These are phyloP conservation scores for Mallotus villosus DNA, from an alignment of 2,797 vertebrate species.

Conservation along the genomic window DNA sequence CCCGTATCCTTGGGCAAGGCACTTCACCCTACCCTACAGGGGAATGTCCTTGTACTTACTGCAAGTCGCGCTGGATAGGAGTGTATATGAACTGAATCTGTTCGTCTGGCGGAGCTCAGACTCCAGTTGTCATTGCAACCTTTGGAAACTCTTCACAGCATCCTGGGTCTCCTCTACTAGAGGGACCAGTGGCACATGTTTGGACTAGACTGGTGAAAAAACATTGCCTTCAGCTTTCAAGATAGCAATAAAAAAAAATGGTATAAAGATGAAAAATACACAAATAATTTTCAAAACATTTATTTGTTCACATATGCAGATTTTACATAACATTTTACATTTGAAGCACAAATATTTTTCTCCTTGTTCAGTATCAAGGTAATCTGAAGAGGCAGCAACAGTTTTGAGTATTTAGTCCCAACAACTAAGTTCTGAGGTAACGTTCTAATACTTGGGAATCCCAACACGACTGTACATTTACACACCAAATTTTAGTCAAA, in stretches of 20 bases:
- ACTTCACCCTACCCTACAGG: too few species aligned
- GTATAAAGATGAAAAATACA: too few species aligned
- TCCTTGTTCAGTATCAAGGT: neutral
- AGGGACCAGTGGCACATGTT: constrained; percentile 84
- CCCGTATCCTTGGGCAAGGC: too few species aligned
- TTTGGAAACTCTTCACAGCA: constrained; percentile 83
- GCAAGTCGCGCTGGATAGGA: too few species aligned
- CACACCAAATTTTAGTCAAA: neutral
- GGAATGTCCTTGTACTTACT: too few species aligned
- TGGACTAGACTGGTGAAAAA: too few species aligned
- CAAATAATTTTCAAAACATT: constrained; percentile 10
- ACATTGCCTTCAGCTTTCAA: too few species aligned
- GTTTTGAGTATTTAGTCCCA: neutral
- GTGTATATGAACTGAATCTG: constrained; percentile 88
- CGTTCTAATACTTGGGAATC: neutral
- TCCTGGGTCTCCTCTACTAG: constrained; percentile 88
- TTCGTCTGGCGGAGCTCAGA: constrained; percentile 81
- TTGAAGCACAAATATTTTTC: neutral
- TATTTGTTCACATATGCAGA: constrained; percentile 27
- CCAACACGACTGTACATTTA: constrained; percentile 2
- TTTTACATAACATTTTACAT: constrained; percentile 10
- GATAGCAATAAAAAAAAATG: too few species aligned
- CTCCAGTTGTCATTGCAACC: constrained; percentile 77
- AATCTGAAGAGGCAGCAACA: neutral
- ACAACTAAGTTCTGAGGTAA: neutral